Percentiles rank a stretch among this genome's conserved stretches.
These are phyloP conservation scores for Crenichthys baileyi DNA, from an alignment of 2,797 vertebrate species.

Conservation along the genomic window DNA sequence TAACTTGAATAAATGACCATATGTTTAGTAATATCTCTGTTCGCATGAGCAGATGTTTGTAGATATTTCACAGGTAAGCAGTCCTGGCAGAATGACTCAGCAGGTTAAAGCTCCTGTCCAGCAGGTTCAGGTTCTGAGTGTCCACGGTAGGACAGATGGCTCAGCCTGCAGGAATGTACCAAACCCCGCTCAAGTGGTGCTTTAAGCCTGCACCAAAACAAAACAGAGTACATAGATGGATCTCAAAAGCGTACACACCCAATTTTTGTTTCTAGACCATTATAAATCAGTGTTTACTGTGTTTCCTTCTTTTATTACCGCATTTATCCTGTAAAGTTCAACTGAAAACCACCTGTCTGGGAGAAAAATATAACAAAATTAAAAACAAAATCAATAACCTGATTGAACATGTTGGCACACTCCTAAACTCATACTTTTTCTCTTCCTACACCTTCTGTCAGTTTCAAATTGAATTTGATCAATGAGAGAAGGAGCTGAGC, in stretches of 20 bases:
- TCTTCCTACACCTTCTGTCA: too few species aligned
- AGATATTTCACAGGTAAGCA: too few species aligned
- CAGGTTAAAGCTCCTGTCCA: background rate
- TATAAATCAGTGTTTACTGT: background rate
- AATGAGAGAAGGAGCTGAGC: too few species aligned
- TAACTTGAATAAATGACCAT: too few species aligned
- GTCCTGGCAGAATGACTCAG: background rate
- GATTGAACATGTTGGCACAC: too few species aligned
- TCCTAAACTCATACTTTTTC: too few species aligned
- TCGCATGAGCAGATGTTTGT: background rate
- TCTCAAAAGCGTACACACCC: background rate
- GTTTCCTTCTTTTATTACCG: background rate
- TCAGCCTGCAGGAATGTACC: slow-evolving; percentile 9
- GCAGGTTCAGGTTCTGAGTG: background rate
- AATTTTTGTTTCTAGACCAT: background rate
- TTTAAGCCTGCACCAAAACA: background rate
- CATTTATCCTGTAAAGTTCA: background rate
- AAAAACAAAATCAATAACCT: too few species aligned
- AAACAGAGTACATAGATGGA: background rate
- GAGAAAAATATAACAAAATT: background rate
- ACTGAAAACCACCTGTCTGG: background rate
- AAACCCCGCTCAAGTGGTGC: background rate
- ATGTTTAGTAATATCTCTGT: background rate
- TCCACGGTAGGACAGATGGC: background rate
- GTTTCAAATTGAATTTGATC: too few species aligned